These are phyloP conservation scores for Globia sparganii DNA, from an alignment of 2,888 invertebrate species.

Conservation along the genomic window DNA sequence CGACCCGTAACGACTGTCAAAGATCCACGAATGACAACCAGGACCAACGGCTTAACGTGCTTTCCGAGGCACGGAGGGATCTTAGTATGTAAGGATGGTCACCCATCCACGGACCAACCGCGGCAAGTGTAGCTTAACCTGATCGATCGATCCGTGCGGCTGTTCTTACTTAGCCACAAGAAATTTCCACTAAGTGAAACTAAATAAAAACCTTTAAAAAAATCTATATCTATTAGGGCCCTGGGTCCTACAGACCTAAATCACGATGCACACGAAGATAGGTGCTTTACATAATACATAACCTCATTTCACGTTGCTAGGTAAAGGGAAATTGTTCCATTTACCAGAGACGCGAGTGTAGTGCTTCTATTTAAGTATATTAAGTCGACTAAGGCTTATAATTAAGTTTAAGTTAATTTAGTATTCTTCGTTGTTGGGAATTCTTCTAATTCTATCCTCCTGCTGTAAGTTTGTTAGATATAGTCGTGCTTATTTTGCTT, in stretches of 20 bases:
- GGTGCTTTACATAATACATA: constrained; percentile 44
- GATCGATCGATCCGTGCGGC: too few relatives aligned
- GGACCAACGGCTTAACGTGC: too few relatives aligned
- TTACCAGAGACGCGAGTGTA: constrained; percentile 26
- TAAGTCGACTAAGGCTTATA: constrained; percentile 9
- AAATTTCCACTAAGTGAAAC: not conserved
- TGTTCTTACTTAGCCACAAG: too few relatives aligned
- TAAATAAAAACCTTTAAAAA: not conserved
- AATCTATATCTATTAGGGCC: constrained; percentile 18
- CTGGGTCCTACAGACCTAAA: constrained; percentile 28
- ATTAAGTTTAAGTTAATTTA: constrained; percentile 49
- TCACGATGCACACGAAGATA: constrained; percentile 26
- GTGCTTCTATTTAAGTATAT: constrained; percentile 28
- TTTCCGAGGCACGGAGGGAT: too few relatives aligned
- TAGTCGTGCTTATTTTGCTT: not conserved
- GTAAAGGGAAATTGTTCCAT: constrained; percentile 43
- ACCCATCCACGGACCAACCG: too few relatives aligned
- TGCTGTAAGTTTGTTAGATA: not conserved
- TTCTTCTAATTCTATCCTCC: not conserved
- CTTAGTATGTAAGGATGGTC: too few relatives aligned
- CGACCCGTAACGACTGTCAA: too few relatives aligned
- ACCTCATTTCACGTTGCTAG: constrained; percentile 29
- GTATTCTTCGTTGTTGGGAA: constrained; percentile 7
- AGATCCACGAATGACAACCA: too few relatives aligned
- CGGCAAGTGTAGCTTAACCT: too few relatives aligned